Conservation (phyloP, 92 coral and sea anemone species). For the Siderastrea siderea region DNA sequence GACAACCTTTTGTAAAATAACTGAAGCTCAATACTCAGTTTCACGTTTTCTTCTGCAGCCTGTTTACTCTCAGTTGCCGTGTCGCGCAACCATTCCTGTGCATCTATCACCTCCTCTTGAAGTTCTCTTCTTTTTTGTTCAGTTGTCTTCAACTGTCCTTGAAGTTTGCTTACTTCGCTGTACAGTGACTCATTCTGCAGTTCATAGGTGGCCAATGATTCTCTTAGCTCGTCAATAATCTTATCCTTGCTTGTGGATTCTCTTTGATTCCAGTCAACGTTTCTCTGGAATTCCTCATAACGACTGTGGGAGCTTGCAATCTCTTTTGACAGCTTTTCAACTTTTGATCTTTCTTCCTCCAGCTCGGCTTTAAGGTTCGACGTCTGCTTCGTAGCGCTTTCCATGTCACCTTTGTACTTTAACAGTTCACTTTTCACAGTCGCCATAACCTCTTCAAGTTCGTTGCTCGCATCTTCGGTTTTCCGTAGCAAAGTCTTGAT, state of each 20-base stretch:
- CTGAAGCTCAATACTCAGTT: conserved; percentile 62
- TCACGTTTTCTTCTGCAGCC: conserved; percentile 65
- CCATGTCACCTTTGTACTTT: conserved; percentile 76
- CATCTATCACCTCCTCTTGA: conserved; percentile 62
- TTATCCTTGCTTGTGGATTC: conserved; percentile 65
- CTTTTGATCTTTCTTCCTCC: conserved; percentile 73
- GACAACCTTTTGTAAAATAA: conserved; percentile 59
- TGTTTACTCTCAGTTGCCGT: conserved; percentile 61
- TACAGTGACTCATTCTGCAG: conserved; percentile 47
- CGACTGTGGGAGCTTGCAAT: conserved; percentile 61
- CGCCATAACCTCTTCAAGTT: conserved; percentile 58
- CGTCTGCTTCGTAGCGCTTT: conserved; percentile 69
- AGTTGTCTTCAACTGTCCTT: conserved; percentile 70
- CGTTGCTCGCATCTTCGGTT: conserved; percentile 66
- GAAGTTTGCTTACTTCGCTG: conserved; percentile 70
- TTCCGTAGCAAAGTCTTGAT: conserved; percentile 60
- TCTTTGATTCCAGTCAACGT: conserved; percentile 64
- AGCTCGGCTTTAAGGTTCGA: conserved; percentile 64
- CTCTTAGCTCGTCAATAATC: conserved; percentile 56
- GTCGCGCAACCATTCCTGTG: conserved; percentile 61
- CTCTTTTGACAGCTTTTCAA: conserved; percentile 50
- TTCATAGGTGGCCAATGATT: conserved; percentile 49
- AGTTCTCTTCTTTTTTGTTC: conserved; percentile 77
- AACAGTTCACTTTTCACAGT: conserved; percentile 66
- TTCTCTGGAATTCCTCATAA: conserved; percentile 71